A percentile compares a stretch with the other conserved stretches of the same genome.
These are phyloP conservation scores for Xiphophorus couchianus DNA, from an alignment of 2,113 vertebrate genomes.

Conservation along the genomic window DNA sequence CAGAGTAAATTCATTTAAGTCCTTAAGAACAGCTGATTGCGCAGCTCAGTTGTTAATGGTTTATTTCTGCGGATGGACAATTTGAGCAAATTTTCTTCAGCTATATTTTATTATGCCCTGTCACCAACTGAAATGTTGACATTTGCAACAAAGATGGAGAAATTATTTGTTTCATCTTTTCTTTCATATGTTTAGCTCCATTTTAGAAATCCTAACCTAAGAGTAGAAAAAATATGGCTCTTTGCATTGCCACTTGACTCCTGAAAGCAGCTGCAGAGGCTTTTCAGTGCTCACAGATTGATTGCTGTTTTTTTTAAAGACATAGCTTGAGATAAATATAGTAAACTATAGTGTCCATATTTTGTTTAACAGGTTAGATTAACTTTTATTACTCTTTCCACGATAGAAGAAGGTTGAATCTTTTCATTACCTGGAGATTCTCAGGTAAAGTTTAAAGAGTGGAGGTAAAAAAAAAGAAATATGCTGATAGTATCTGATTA, in stretches of 20 bases:
- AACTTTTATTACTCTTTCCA: not conserved
- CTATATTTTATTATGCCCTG: not conserved
- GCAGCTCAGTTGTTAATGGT: not conserved
- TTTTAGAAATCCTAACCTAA: not conserved
- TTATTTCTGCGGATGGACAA: not conserved
- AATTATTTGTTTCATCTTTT: not conserved
- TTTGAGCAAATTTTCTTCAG: not conserved
- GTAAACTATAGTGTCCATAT: slow-evolving; percentile 14
- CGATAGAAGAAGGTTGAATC: not conserved
- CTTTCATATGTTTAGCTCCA: not conserved
- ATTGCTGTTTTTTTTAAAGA: slow-evolving; percentile 61
- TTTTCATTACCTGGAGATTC: not conserved
- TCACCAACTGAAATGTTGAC: not conserved
- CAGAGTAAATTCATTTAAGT: not conserved
- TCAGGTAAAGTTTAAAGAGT: not conserved
- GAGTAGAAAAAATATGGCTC: not conserved
- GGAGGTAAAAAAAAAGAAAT: not conserved
- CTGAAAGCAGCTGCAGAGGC: slow-evolving; percentile 83
- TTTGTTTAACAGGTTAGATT: slow-evolving; percentile 27
- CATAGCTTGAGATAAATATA: slow-evolving; percentile 59
- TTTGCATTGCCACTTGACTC: slow-evolving; percentile 71
- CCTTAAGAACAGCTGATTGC: not conserved
- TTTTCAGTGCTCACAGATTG: slow-evolving; percentile 74
- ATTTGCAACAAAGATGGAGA: not conserved
- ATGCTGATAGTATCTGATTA: not conserved